These are phyloP conservation scores for Drosophila ambigua DNA, from an alignment of 1,140 invertebrate species.

Conservation along the genomic window DNA sequence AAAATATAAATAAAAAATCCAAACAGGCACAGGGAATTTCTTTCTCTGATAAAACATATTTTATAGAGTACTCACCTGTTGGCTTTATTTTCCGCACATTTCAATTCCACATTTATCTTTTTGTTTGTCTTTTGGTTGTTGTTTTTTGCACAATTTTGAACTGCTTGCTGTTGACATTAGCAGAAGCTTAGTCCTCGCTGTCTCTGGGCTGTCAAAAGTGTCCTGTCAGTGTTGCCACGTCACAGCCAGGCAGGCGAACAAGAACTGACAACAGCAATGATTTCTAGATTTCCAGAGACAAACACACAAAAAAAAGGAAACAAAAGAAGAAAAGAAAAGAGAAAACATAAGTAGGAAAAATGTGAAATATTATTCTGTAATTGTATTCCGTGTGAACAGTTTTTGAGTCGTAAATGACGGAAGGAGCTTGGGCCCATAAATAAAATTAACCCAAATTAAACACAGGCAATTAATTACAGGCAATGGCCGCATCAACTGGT, in stretches of 20 bases:
- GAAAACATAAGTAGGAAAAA: conserved; percentile 31
- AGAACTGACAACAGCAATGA: conserved; percentile 27
- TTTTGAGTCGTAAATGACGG: conserved; percentile 61
- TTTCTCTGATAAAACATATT: too few relatives aligned
- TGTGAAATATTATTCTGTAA: conserved; percentile 52
- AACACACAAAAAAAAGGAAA: conserved; percentile 6
- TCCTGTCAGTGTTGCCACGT: conserved; percentile 70
- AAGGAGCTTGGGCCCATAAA: conserved; percentile 60
- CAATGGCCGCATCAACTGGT: conserved; percentile 48
- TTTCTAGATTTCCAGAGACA: conserved; percentile 4
- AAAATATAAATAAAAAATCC: too few relatives aligned
- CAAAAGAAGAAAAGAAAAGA: conserved; percentile 21
- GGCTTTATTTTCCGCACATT: too few relatives aligned
- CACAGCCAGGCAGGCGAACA: conserved; percentile 36
- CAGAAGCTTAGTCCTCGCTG: conserved; percentile 77
- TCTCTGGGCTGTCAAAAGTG: conserved; percentile 73
- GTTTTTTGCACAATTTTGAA: conserved; percentile 50
- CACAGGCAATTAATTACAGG: conserved; percentile 78
- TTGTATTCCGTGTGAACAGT: conserved; percentile 51
- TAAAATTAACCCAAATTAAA: conserved; percentile 83
- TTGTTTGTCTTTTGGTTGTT: neutral
- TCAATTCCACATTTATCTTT: too few relatives aligned
- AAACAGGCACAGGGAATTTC: too few relatives aligned
- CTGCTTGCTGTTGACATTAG: conserved; percentile 80
- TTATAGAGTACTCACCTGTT: too few relatives aligned